Evolutionary conservation across 2,888 invertebrate species (phyloP), one percentile per base, ranked within the genome.

Genomic region (Ichneumoninae sp.): DNA sequence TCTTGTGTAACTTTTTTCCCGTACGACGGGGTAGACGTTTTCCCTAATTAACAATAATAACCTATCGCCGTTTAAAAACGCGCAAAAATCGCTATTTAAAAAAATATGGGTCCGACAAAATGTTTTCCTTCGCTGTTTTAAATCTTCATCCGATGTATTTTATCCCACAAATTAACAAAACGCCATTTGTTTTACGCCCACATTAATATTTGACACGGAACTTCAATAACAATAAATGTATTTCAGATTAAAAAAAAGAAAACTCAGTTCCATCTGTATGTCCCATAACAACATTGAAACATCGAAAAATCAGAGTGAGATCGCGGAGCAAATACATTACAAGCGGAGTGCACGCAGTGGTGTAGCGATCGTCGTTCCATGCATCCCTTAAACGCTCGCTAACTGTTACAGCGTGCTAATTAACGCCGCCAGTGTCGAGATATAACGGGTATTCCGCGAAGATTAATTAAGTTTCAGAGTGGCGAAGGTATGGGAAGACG

Each of bases 391-490:
- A 57, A 76, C 40, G 63, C 70, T 65, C 54, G 65, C 70, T 63
- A 77, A 63, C 73, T 47, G 77, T 73, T 77, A 82, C 77, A 73
- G 60, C 60, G 68, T 60, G 69, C 50, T 83, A 83, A 83, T 79
- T 78, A 83, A 78, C 83, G 78, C 30, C 69, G 63, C 44, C 74
- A 69, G 47, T 63, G 60, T 63, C 78, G 68, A 69, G 69, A 78
- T 79, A 83, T 69, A 73, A 79, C 63, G 78, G 52, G 74, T 44
- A 79, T 78, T 79, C 73, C 30, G 68, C 44, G 74, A 70, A 70
- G 74, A 83, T 74, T 83, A 83, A 83, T 83, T 78, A 83, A 79
- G 68, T 83, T 78, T 82, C 54, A 57, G 71, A 16, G 71, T 19
- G n/a, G 44, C 26, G 60, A 33, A 22, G 50, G 30, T 63, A 52